Conservation (phyloP, 2,113 vertebrate genomes). For the Callorhinus ursinus region DNA sequence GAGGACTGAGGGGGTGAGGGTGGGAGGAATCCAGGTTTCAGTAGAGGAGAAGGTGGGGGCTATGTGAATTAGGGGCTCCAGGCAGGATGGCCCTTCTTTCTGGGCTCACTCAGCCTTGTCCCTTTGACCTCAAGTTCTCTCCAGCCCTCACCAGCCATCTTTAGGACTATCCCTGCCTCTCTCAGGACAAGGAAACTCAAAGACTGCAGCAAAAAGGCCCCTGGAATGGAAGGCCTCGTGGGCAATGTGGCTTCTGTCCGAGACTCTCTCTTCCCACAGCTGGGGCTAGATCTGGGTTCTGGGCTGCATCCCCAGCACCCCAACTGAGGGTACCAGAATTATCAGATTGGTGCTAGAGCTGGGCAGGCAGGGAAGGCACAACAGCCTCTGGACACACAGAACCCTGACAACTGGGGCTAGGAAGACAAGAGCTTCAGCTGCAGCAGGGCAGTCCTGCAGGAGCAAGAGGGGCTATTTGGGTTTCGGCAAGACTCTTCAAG, state of each 20-base stretch:
- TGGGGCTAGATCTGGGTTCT: neutral
- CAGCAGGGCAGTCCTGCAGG: slow-evolving; percentile 16
- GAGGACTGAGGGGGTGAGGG: neutral
- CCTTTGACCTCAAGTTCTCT: neutral
- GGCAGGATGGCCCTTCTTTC: neutral
- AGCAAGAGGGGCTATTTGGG: slow-evolving; percentile 69
- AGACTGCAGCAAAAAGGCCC: neutral
- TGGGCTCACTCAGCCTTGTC: neutral
- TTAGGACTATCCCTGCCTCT: neutral
- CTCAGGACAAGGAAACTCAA: neutral
- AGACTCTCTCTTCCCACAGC: neutral
- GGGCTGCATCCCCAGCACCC: neutral
- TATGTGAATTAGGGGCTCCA: neutral
- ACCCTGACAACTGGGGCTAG: neutral
- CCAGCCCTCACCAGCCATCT: neutral
- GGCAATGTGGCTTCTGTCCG: neutral
- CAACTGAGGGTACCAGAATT: neutral
- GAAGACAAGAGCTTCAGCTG: neutral
- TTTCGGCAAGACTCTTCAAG: slow-evolving; percentile 74
- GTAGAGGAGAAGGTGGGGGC: neutral
- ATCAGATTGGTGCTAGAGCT: slow-evolving; percentile 69
- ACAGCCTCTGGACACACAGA: neutral
- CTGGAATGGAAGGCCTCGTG: neutral
- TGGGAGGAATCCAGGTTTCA: neutral
- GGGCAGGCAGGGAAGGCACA: neutral